Conservation (phyloP, 1,140 invertebrate genomes). For the Euwallacea fornicatus region DNA sequence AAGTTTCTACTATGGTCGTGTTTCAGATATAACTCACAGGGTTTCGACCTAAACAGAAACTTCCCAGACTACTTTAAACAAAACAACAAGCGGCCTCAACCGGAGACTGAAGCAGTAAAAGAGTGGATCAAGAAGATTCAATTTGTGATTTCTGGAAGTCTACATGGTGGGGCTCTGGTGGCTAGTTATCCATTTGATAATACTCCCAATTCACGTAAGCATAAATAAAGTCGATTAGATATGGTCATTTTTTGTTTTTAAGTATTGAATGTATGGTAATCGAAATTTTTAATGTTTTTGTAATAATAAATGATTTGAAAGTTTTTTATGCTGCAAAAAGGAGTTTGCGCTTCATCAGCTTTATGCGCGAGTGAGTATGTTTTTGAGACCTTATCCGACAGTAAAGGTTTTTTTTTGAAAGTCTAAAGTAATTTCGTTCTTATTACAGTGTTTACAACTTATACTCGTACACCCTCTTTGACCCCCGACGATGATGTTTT, state of each 20-base stretch:
- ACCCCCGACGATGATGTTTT: constrained; percentile 95
- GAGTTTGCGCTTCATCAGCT: constrained; percentile 80
- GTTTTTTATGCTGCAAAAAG: constrained; percentile 57
- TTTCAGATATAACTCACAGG: constrained; percentile 79
- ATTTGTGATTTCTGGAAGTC: constrained; percentile 87
- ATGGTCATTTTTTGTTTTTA: not conserved
- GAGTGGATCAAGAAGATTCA: constrained; percentile 90
- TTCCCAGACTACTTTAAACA: constrained; percentile 92
- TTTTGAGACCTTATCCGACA: too few relatives aligned
- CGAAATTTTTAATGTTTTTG: not conserved
- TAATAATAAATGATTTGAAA: constrained; percentile 42
- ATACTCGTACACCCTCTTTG: constrained; percentile 73
- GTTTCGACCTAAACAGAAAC: constrained; percentile 88
- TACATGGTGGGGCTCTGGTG: constrained; percentile 90
- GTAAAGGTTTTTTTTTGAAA: too few relatives aligned
- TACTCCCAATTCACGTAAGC: constrained; percentile 87
- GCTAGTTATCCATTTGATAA: constrained; percentile 93
- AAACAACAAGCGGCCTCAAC: constrained; percentile 82
- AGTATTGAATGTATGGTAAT: constrained; percentile 2
- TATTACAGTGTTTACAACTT: constrained; percentile 76
- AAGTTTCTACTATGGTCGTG: too few relatives aligned
- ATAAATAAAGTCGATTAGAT: not conserved
- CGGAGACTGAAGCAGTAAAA: constrained; percentile 93
- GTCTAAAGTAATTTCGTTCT: not conserved
- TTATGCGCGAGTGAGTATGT: constrained; percentile 73